Evolutionary conservation across 2,888 invertebrate species (phyloP).

Genomic region (Rutpela maculata): DNA sequence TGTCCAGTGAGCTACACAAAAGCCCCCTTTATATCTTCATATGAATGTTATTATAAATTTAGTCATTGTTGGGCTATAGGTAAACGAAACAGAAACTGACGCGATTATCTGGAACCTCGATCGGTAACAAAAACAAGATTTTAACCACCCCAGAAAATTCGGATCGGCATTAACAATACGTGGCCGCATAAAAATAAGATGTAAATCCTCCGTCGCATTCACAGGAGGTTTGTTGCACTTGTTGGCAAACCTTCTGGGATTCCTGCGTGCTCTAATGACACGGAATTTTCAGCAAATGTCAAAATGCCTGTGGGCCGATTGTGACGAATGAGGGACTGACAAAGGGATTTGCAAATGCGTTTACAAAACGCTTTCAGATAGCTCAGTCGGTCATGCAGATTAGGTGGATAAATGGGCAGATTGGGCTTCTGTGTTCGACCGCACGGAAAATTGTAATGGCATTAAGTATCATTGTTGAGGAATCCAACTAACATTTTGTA

Average conservation of each 20-base stretch:
- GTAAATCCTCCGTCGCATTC: conserved; percentile 14
- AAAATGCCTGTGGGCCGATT: conserved; percentile 18
- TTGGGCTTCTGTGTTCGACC: conserved; percentile 59
- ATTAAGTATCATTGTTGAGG: conserved; percentile 63
- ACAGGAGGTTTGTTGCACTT: conserved; percentile 18
- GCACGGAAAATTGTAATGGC: conserved; percentile 70
- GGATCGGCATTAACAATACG: conserved; percentile 12
- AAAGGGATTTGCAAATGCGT: conserved; percentile 32
- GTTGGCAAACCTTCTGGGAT: neutral
- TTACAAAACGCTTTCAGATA: conserved; percentile 8
- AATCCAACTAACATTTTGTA: conserved; percentile 15
- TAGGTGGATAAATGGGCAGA: conserved; percentile 55
- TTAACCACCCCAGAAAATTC: conserved; percentile 33
- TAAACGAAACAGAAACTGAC: neutral
- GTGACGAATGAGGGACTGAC: conserved; percentile 28
- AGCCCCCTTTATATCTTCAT: conserved; percentile 12
- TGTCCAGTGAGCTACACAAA: neutral
- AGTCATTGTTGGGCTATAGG: conserved; percentile 8
- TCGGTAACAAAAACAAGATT: conserved; percentile 39
- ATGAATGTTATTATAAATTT: conserved; percentile 26
- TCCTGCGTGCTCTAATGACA: conserved; percentile 23
- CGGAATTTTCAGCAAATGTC: conserved; percentile 29
- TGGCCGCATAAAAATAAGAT: conserved; percentile 38
- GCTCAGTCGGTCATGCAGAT: conserved; percentile 60
- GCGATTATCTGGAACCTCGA: conserved; percentile 34